Conservation (phyloP, 2,113 vertebrate genomes). For the Sturnira hondurensis region DNA sequence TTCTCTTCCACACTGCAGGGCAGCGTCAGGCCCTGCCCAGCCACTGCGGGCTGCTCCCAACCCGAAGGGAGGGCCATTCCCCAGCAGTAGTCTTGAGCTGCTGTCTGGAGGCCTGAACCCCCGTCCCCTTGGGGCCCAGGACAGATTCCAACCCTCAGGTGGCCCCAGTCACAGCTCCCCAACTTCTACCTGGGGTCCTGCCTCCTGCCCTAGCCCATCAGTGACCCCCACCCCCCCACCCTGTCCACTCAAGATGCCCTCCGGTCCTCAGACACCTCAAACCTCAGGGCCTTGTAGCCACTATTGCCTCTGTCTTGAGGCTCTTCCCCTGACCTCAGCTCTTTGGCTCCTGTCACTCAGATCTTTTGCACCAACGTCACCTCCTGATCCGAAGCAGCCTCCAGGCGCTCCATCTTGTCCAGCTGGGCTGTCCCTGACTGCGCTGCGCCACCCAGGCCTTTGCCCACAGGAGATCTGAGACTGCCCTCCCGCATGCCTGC, state of each 20-base stretch:
- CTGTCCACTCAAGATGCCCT: background rate
- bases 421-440: background rate
- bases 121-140: too few species aligned
- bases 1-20: background rate
- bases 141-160: background rate
- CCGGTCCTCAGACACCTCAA: background rate
- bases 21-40: background rate
- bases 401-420: accelerated
- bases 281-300: background rate
- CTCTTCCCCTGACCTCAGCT: background rate
- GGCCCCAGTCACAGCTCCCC: background rate
- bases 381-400: background rate
- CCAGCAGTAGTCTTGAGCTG: background rate
- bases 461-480: too few species aligned
- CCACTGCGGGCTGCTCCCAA: background rate
- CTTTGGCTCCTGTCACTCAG: background rate
- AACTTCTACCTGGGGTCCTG: background rate
- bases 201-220: background rate
- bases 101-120: background rate
- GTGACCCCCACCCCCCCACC: too few species aligned
- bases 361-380: background rate
- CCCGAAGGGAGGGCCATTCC: too few species aligned
- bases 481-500: accelerated
- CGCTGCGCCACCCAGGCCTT: accelerated
- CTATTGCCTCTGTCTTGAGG: background rate